These are phyloP conservation scores for Rhagoletis pomonella DNA, from an alignment of 1,140 invertebrate genomes.

Conservation along the genomic window DNA sequence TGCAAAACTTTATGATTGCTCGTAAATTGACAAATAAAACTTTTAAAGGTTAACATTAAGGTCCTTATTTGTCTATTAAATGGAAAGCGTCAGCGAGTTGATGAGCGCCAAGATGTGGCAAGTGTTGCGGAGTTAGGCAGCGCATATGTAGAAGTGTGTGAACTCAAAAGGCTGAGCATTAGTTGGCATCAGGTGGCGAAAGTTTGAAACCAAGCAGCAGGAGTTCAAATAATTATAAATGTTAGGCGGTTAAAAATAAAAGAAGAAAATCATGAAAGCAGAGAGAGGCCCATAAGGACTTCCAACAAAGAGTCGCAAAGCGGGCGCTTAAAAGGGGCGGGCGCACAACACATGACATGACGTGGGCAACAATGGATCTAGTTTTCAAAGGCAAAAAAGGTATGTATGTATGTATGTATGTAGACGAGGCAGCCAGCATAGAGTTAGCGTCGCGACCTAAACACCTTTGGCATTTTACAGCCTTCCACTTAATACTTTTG, in stretches of 20 bases:
- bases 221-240: slow-evolving; percentile 42
- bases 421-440: too few relatives aligned
- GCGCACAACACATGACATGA: neutral
- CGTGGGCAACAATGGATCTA: too few relatives aligned
- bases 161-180: neutral
- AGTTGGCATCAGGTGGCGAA: slow-evolving; percentile 46
- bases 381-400: too few relatives aligned
- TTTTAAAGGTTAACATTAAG: slow-evolving; percentile 54
- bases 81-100: slow-evolving; percentile 18
- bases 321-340: neutral
- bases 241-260: neutral
- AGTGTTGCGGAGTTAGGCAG: neutral
- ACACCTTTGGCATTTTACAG: neutral
- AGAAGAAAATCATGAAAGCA: neutral
- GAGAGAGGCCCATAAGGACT: neutral
- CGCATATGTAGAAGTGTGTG: neutral
- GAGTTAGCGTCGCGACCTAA: neutral
- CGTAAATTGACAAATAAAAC: slow-evolving; percentile 55
- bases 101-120: neutral
- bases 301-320: neutral
- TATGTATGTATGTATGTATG: too few relatives aligned
- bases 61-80: slow-evolving; percentile 54
- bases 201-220: slow-evolving; percentile 12
- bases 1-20: slow-evolving; percentile 51
- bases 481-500: neutral